phyloP scores from a whole-genome alignment of 92 coral and sea anemone species.

The Porites rus region DNA sequence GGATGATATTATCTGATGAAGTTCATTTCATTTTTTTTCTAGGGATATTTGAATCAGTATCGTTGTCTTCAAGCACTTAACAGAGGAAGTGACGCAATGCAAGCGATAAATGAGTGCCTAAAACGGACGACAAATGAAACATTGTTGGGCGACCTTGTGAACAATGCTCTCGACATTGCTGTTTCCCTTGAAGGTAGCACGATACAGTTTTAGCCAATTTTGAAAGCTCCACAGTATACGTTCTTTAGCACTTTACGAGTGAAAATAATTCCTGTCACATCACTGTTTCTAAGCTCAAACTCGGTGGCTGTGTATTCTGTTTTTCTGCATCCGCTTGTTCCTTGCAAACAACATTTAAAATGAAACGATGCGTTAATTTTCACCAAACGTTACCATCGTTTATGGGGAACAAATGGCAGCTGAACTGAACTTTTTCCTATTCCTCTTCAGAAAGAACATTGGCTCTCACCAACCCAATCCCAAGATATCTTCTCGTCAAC shows the following conservation, averaged over 20 bases:
- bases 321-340: no score
- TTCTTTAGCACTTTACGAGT: no score
- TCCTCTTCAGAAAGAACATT: constrained; percentile 55
- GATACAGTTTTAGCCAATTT: not conserved
- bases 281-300: no score
- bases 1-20: no score
- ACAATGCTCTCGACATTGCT: constrained; percentile 31
- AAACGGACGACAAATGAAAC: constrained; percentile 19
- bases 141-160: not conserved
- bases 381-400: not conserved
- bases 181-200: constrained; percentile 21
- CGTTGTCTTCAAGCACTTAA: constrained; percentile 1
- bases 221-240: not conserved
- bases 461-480: constrained; percentile 62
- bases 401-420: not conserved
- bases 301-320: no score
- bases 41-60: constrained; percentile 23
- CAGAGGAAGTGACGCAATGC: constrained; percentile 26
- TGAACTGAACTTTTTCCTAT: not conserved
- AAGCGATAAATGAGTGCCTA: constrained; percentile 31
- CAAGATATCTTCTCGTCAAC: constrained; percentile 43
- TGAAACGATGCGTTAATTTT: no score
- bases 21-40: not conserved
- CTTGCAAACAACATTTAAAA: no score
- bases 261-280: no score